phyloP scores from a whole-genome alignment of 2,113 vertebrate genomes.

The Pampusana beccarii region DNA sequence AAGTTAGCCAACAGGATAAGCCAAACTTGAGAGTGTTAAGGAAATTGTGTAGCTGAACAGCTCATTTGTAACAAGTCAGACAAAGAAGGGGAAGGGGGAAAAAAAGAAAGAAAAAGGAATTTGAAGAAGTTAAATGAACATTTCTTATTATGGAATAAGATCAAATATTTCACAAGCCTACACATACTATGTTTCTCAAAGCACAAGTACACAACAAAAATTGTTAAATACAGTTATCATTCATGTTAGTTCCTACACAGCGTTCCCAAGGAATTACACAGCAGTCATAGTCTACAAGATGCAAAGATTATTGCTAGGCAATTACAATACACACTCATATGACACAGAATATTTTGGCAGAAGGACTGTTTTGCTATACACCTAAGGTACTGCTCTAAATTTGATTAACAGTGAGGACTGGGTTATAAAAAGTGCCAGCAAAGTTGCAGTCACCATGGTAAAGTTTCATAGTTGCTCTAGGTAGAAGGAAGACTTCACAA shows the following conservation, averaged over 20 bases:
- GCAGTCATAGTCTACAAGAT: neutral
- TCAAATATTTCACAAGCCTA: neutral
- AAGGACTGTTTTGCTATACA: neutral
- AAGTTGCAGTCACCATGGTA: neutral
- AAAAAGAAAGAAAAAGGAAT: neutral
- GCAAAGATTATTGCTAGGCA: conserved; percentile 7
- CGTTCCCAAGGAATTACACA: neutral
- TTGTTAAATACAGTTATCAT: neutral
- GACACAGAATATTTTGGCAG: neutral
- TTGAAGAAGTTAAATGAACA: neutral
- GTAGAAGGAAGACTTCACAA: neutral
- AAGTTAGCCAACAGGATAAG: neutral
- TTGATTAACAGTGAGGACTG: neutral
- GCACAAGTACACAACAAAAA: neutral
- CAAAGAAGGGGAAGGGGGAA: neutral
- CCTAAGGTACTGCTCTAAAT: neutral
- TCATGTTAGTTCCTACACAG: neutral
- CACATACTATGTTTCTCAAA: neutral
- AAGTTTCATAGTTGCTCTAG: neutral
- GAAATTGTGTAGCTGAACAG: neutral
- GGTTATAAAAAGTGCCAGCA: neutral
- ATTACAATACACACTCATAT: neutral
- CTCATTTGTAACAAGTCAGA: neutral
- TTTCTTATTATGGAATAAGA: neutral
- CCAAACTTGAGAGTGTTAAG: neutral